These are phyloP conservation scores for Pteria penguin DNA, from an alignment of 2,888 invertebrate species.

Conservation along the genomic window DNA sequence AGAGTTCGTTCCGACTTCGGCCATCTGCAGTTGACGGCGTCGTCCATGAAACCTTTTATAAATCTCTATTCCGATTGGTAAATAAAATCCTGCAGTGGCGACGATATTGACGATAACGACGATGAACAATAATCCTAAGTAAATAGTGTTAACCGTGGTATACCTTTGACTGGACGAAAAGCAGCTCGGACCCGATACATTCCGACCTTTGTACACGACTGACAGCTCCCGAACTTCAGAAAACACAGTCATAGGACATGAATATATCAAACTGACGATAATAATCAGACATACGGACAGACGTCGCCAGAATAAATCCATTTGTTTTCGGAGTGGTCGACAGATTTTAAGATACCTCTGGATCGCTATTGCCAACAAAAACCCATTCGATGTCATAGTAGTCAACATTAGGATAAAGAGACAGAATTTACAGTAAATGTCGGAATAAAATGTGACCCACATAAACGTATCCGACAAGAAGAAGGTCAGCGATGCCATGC, in stretches of 20 bases:
- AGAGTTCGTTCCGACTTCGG: background rate
- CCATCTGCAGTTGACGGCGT: background rate
- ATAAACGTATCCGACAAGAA: slow-evolving; percentile 15
- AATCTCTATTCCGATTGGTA: background rate
- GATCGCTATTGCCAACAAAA: slow-evolving; percentile 16
- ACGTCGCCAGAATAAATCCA: slow-evolving; percentile 22
- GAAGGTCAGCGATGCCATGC: slow-evolving; percentile 2
- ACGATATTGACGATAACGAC: background rate
- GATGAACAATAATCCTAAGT: background rate
- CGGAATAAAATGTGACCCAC: slow-evolving; percentile 11
- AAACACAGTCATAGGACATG: background rate
- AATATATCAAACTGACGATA: background rate
- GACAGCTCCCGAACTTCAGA: background rate
- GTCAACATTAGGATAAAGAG: slow-evolving; percentile 17
- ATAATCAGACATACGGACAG: background rate
- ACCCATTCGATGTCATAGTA: slow-evolving; percentile 10
- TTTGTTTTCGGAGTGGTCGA: slow-evolving; percentile 22
- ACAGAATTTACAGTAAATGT: slow-evolving; percentile 13
- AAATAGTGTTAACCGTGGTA: background rate
- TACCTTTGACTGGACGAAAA: background rate
- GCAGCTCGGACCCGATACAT: background rate
- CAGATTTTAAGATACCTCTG: slow-evolving; percentile 33
- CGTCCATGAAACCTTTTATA: background rate
- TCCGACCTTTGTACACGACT: background rate
- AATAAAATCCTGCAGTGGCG: background rate